Base-by-base conservation (phyloP, 2,797 vertebrate species). In the Vespertilio murinus region DNA sequence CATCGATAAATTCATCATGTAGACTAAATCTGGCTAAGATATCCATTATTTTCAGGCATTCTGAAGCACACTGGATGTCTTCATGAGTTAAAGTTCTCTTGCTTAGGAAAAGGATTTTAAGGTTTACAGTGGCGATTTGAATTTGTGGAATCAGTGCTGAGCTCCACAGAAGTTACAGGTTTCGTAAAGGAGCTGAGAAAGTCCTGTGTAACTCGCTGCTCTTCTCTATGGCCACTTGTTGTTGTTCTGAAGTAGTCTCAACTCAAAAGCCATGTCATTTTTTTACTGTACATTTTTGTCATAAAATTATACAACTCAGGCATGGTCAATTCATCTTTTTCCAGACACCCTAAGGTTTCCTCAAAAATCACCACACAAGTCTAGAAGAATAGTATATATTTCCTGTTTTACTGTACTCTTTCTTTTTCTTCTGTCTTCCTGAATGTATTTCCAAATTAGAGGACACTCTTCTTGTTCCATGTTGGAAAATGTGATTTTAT, bases 101-200 rank as follows among this genome's bases (percentile, higher is more conserved):
- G 91, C 75, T 80, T 88, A 86, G 49, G 52, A 91, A 83, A 86
- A 67, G 77, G 13, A 3, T 84, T 92, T 92, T 61, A 65, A 93
- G 74, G 9, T 49, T 84, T 35, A 85, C 7, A 65, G 38, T 16
- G 2, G 20, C 47, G 35, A 73, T 40, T 78, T 84, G 17, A 86
- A 69, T 54, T 67, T 77, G 9, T 75, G 67, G 88, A 91, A n/a
- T 71, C n/a, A 67, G 16, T 87, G 33, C 38, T 49, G 38, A 13
- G 64, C 74, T 87, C 35, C 73, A 93, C 69, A 82, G 49, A 71
- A 70, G 42, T 40, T 79, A 23, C 4, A 75, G 25, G 85, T 61
- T 78, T 81, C 67, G 12, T 80, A 84, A 81, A 78, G 40, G 77
- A 81, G 67, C 10, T 71, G 13, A 87, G 22, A 61, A 47, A 65